Conservation (phyloP, 2,797 vertebrate species). For the Hypotaenidia philippensis region DNA sequence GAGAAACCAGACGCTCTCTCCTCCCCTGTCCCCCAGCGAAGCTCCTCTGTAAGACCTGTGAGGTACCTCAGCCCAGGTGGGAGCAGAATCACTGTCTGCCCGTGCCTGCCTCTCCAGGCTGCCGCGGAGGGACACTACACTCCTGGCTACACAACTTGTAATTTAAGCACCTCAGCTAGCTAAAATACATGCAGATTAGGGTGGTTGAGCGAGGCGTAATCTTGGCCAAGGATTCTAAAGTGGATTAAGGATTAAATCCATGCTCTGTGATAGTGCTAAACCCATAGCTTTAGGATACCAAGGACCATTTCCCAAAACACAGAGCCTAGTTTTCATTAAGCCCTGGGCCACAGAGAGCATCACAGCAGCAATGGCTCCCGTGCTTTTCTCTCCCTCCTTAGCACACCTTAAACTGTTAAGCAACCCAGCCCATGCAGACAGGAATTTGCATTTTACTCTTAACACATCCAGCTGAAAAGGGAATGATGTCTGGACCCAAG, state of each 20-base stretch:
- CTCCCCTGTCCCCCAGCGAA: background rate
- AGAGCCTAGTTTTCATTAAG: background rate
- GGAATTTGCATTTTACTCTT: slow-evolving; percentile 6
- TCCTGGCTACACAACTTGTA: background rate
- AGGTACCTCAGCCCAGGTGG: background rate
- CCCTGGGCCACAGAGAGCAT: background rate
- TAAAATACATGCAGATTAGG: background rate
- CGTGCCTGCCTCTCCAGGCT: background rate
- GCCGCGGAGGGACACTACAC: background rate
- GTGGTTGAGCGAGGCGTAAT: rapidly evolving
- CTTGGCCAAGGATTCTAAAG: background rate
- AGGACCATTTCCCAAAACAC: background rate
- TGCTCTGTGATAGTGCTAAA: background rate
- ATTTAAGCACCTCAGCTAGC: background rate
- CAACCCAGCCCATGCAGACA: background rate
- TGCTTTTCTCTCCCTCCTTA: background rate
- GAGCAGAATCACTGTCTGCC: background rate
- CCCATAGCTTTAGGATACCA: background rate
- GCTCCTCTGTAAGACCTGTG: background rate
- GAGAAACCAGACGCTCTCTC: background rate
- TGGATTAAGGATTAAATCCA: background rate
- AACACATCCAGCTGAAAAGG: slow-evolving; percentile 13
- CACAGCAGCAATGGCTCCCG: background rate
- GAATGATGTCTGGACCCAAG: slow-evolving; percentile 8
- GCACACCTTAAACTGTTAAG: slow-evolving; percentile 24